Percentiles rank a stretch among this genome's conserved stretches.
phyloP scores from a whole-genome alignment of 2,113 vertebrate species.

The Dicrurus megarhynchus region DNA sequence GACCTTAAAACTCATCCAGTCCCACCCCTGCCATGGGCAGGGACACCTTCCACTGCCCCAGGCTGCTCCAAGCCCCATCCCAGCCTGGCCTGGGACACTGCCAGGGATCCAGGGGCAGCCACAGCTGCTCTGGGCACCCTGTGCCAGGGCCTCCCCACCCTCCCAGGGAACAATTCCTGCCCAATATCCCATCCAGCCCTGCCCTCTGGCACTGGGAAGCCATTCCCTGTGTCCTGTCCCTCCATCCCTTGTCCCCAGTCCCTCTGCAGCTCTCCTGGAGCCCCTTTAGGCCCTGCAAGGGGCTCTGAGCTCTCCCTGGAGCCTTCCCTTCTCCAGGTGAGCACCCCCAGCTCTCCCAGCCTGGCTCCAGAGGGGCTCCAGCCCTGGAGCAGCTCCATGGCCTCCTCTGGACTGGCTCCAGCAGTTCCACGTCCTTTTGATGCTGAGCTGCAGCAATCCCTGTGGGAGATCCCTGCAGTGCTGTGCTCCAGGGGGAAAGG shows the following conservation, averaged over 20 bases:
- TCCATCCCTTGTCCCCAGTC: not conserved
- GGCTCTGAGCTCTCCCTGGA: not conserved
- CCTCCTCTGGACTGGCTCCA: not conserved
- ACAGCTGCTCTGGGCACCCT: not conserved
- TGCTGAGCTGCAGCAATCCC: not conserved
- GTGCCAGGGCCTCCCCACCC: not conserved
- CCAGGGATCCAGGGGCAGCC: not conserved
- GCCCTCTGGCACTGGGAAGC: not conserved
- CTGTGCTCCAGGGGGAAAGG: not conserved
- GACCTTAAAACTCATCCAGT: not conserved
- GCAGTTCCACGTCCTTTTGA: not conserved
- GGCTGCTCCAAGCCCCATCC: not conserved
- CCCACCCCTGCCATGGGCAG: not conserved
- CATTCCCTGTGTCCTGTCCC: not conserved
- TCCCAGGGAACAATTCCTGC: not conserved
- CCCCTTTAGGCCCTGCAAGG: accelerated
- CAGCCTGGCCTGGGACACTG: not conserved
- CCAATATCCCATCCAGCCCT: not conserved
- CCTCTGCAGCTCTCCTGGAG: not conserved
- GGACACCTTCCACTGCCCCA: not conserved
- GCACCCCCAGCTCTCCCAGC: not conserved
- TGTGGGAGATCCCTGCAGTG: not conserved
- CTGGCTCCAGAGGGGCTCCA: not conserved
- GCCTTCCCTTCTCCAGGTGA: not conserved
- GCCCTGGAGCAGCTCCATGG: accelerated